Base-by-base conservation (phyloP, 2,888 invertebrate genomes). In the Cotesia congregata region DNA sequence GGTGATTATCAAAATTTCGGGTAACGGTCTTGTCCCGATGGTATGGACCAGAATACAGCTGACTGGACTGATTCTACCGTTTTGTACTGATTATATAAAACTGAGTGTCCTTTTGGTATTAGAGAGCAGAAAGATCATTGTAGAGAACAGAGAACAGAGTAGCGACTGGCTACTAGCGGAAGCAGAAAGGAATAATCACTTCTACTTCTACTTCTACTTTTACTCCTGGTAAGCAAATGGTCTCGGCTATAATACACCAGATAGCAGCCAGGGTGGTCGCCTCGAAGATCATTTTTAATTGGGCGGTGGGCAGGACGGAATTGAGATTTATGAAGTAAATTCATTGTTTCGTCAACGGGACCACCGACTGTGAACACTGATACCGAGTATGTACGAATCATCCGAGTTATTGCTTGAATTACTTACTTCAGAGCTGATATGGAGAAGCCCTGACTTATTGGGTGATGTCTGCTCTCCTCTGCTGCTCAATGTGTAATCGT, bases 291-390 rank as follows among this genome's bases (percentile, higher is more conserved):
- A 86, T 87, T 85, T 87, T 88, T 88, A 89, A 89, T 88, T 88
- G 88, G 85, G 82, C 83, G 82, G 83, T 84, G 83, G 85, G 83
- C 84, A 84, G 83, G 80, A 81, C 82, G 87, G 87, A 88, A 89
- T 89, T 88, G 86, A 88, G 88, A 89, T 89, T 89, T 88, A 89
- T 88, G 88, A 88, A 88, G 88, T 87, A 88, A 88, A 88, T 88
- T 88, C 88, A 88, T 88, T 88, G 88, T 88, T 88, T 87, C 82
- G 81, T 80, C 82, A 81, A 82, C 76, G 80, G 85, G 88, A 88
- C 88, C 88, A 88, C 88, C 88, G 86, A 70, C 50, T 50, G 12
- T 4, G 50, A 50, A 30, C 30, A 15, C 64, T 20, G 64, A 30
- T 30, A 30, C 30, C 30, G 3, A 30, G 30, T 30, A 30, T 30